phyloP scores from a whole-genome alignment of 64 coral and sea anemone species.

The Pocillopora verrucosa region DNA sequence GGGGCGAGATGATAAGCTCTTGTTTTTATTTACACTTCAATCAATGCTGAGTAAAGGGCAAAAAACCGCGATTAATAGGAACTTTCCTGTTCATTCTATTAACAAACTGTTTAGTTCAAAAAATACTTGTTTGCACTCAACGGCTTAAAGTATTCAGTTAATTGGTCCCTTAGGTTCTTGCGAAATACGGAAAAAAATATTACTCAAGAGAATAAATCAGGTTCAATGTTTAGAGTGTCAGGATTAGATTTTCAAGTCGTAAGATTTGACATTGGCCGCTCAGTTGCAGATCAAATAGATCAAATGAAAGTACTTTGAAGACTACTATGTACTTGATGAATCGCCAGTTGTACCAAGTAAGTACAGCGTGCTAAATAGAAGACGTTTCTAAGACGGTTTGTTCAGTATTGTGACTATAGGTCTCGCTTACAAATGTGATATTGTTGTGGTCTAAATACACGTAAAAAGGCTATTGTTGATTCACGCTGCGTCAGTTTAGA shows the following conservation, averaged over 20 bases:
- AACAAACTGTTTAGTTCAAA: neutral
- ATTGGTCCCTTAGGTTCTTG: neutral
- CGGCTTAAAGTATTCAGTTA: neutral
- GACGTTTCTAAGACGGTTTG: neutral
- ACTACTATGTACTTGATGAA: neutral
- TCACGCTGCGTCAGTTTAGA: neutral
- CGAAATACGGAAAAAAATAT: neutral
- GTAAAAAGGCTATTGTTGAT: neutral
- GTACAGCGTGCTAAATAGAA: neutral
- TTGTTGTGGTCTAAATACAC: constrained; percentile 13
- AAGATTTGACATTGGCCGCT: neutral
- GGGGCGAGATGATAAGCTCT: neutral
- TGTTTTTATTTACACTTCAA: constrained; percentile 43
- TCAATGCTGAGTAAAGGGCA: neutral
- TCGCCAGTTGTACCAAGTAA: too few relatives aligned
- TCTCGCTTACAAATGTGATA: constrained; percentile 27
- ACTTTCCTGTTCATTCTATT: neutral
- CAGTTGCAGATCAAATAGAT: neutral
- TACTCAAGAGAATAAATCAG: neutral
- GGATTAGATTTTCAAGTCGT: neutral
- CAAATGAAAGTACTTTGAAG: neutral
- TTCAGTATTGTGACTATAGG: neutral
- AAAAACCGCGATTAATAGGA: constrained; percentile 13
- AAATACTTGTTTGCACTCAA: constrained; percentile 6
- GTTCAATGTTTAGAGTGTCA: neutral